Evolutionary conservation across 2,888 invertebrate genomes (phyloP).

Genomic region (Pammene fasciana): DNA sequence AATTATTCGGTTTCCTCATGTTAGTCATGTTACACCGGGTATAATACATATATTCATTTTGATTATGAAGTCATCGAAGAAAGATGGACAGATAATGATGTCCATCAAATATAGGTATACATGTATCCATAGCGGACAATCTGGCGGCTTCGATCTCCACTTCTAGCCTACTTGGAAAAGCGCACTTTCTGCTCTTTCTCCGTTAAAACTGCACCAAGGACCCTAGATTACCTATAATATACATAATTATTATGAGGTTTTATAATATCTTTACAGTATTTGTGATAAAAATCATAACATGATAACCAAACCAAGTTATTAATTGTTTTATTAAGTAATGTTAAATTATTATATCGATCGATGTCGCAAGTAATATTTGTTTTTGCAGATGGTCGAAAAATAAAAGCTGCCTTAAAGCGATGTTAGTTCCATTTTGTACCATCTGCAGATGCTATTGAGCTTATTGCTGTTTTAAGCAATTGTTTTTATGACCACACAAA

Average conservation of each 20-base stretch:
- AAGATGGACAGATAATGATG: neutral
- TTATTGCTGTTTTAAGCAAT: slow-evolving; percentile 70
- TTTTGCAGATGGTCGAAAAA: slow-evolving; percentile 9
- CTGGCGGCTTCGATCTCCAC: too few species aligned
- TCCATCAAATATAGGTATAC: too few species aligned
- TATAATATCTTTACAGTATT: slow-evolving; percentile 68
- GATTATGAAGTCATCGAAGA: neutral
- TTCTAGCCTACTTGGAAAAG: neutral
- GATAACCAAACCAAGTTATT: slow-evolving; percentile 56
- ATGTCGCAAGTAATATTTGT: slow-evolving; percentile 16
- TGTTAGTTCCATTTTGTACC: neutral
- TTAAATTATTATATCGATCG: slow-evolving; percentile 20
- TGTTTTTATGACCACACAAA: slow-evolving; percentile 65
- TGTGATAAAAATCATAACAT: slow-evolving; percentile 55
- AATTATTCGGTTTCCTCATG: too few species aligned
- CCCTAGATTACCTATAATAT: slow-evolving; percentile 35
- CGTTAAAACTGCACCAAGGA: neutral
- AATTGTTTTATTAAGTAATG: slow-evolving; percentile 44
- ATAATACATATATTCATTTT: too few species aligned
- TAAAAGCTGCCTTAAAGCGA: neutral
- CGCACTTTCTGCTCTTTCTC: slow-evolving; percentile 1
- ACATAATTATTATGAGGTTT: slow-evolving; percentile 72
- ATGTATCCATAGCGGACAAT: too few species aligned
- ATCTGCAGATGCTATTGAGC: slow-evolving; percentile 5
- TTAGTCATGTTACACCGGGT: too few species aligned